A percentile compares a stretch with the other conserved stretches of the same genome.
These are phyloP conservation scores for Erannis defoliaria DNA, from an alignment of 2,888 invertebrate species.

Conservation along the genomic window DNA sequence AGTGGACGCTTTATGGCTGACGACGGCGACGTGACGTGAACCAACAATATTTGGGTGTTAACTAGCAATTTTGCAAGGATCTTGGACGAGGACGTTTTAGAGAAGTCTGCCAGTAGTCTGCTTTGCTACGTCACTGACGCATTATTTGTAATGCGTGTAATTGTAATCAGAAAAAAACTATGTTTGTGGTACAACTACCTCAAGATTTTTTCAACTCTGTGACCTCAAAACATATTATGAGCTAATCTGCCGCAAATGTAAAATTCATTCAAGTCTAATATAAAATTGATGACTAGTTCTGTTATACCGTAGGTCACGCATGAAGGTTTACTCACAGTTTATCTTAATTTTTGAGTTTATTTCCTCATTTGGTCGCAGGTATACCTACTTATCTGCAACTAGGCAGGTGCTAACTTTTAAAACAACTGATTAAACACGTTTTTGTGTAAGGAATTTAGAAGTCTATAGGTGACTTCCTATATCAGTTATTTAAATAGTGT, in stretches of 20 bases:
- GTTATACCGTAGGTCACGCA: constrained; percentile 17
- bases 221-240: constrained; percentile 15
- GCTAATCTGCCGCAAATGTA: constrained; percentile 5
- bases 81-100: too few relatives aligned
- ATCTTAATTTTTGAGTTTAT: constrained; percentile 1
- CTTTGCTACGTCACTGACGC: constrained; percentile 13
- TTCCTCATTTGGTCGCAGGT: constrained; percentile 16
- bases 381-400: constrained; percentile 10
- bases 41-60: too few relatives aligned
- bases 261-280: constrained; percentile 12
- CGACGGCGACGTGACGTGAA: too few relatives aligned
- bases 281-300: constrained; percentile 16
- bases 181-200: too few relatives aligned
- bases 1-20: too few relatives aligned
- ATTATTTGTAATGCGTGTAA: too few relatives aligned
- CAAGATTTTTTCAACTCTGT: too few relatives aligned
- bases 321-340: constrained; percentile 6
- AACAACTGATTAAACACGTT: constrained; percentile 49
- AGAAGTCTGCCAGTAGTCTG: background rate
- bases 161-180: too few relatives aligned
- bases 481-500: background rate
- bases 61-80: too few relatives aligned
- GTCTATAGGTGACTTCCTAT: background rate
- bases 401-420: constrained; percentile 30
- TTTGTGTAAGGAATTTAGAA: constrained; percentile 5